Percentiles rank a stretch among this genome's conserved stretches.
phyloP scores from a whole-genome alignment of 2,888 invertebrate genomes.

The Glomeris marginata region DNA sequence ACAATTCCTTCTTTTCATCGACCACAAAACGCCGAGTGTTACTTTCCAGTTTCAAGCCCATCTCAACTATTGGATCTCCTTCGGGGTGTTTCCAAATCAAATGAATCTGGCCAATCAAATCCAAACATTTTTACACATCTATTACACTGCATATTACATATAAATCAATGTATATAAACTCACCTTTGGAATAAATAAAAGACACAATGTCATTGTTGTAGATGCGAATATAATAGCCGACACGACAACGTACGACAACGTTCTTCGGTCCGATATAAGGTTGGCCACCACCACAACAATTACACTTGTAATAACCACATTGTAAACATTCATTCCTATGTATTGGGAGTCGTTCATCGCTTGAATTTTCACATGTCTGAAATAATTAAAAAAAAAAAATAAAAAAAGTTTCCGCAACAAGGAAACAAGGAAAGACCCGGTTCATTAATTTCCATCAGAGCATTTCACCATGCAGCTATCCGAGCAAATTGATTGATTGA shows the following conservation, averaged over 20 bases:
- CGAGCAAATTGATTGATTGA: no score
- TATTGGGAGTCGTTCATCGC: slow-evolving; percentile 86
- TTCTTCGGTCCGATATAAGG: slow-evolving; percentile 64
- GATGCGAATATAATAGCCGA: slow-evolving; percentile 68
- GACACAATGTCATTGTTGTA: slow-evolving; percentile 68
- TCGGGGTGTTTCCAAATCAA: slow-evolving; percentile 27
- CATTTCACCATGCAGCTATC: no score
- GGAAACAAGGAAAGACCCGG: no score
- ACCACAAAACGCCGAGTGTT: slow-evolving; percentile 68
- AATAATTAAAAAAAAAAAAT: slow-evolving; percentile 10
- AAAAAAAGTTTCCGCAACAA: neutral
- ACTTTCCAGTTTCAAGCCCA: slow-evolving; percentile 74
- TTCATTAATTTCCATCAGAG: no score
- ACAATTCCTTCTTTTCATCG: slow-evolving; percentile 63
- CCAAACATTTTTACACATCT: neutral
- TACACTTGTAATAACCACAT: slow-evolving; percentile 72
- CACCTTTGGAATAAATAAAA: slow-evolving; percentile 72
- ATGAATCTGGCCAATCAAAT: slow-evolving; percentile 27
- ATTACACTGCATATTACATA: no score
- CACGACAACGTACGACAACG: slow-evolving; percentile 63
- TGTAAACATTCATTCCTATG: slow-evolving; percentile 84
- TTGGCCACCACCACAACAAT: slow-evolving; percentile 79
- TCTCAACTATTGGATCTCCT: slow-evolving; percentile 63
- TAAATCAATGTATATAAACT: slow-evolving; percentile 2
- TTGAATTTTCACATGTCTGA: slow-evolving; percentile 70